Base-by-base conservation (phyloP, 2,888 invertebrate species). In the Stenchaetothrips biformis region DNA sequence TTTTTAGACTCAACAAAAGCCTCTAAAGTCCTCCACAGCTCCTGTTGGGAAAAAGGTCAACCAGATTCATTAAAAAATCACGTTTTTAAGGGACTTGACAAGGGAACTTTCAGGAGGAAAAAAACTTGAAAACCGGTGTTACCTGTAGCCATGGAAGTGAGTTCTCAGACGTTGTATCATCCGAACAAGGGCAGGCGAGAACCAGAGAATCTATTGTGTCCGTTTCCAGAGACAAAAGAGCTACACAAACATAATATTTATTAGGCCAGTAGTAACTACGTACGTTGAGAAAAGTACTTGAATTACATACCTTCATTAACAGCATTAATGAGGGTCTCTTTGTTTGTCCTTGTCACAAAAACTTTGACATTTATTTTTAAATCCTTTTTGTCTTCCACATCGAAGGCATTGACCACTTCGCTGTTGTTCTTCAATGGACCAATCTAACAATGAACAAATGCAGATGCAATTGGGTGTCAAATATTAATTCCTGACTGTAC, bases 291-390 rank as follows among this genome's bases (percentile, higher is more conserved):
- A 37, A 37, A 37, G 4, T 4, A 37, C n/a, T 62, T 49, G 47
- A n/a, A 27, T 79, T 81, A 83, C 82, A 86, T 84, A 94, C 94
- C 92, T 88, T 91, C 91, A 81, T 92, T 90, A 82, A 96, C 88
- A 47, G 95, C 94, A 84, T 95, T 92, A 11, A 88, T 89, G 80
- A 96, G 86, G 53, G 90, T 90, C 0, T 89, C 88, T 74, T 90
- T 89, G 82, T 92, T 91, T 81, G 92, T 90, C 83, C 91, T 90
- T 83, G 93, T 94, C 18, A 96, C 88, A 86, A 96, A 96, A 83
- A 97, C 90, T 88, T 97, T 97, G 0, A 95, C 93, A 67, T 94
- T 94, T 83, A 95, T 92, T 88, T 95, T 95, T 59, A 95, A 88
- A 84, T 94, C 93, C 84, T 92, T 91, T 77, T 94, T 88, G 83